Base-by-base conservation (phyloP, 2,797 vertebrate genomes). In the Fistularia commersonii region DNA sequence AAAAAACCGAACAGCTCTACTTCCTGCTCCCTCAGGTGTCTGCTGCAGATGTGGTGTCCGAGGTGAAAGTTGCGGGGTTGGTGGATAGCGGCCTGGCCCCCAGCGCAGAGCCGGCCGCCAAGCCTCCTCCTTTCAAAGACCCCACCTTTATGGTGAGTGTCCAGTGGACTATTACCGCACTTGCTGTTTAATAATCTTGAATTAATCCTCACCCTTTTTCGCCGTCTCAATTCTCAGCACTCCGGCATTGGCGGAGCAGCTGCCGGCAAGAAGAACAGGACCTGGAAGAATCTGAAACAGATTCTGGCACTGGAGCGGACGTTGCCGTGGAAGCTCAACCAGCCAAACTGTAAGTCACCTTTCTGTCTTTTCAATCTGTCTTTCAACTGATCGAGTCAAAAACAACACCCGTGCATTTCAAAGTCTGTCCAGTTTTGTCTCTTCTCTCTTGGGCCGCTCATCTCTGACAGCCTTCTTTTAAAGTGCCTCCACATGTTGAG, bases 271-370 rank as follows among this genome's bases (percentile, higher is more conserved):
- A 99, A 99, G 89, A 98, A 97, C 68, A 90, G 97, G 79, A 96
- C 95, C 62, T 99, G 97, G 97, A 99, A 98, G 87, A 99, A 99
- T 82, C 93, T 99, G 57, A 99, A 99, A 86, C 97, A 99, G 85
- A 97, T 99, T 81, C 90, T 98, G 56, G 91, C 92, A 72, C 89
- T 93, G 41, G 97, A 99, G 91, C 92, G 93, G 81, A 91, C 93
- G 34, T 89, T 98, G 77, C 93, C 95, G n/a, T 99, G 96, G 97
- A 95, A 94, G 87, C 88, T 96, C 64, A 91, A 84, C 34, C 94
- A 98, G 88, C 94, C 97, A 49, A 97, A 85, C 90, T 99, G 96
- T 98, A 85, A 92, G 96, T 88, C 74, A 51, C 6, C 55, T 3
- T 48, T 9, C 15, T 12, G 45, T 32, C 8, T 31, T 38, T 40